These are phyloP conservation scores for Pterostichus madidus DNA, from an alignment of 2,888 invertebrate genomes.

Conservation along the genomic window DNA sequence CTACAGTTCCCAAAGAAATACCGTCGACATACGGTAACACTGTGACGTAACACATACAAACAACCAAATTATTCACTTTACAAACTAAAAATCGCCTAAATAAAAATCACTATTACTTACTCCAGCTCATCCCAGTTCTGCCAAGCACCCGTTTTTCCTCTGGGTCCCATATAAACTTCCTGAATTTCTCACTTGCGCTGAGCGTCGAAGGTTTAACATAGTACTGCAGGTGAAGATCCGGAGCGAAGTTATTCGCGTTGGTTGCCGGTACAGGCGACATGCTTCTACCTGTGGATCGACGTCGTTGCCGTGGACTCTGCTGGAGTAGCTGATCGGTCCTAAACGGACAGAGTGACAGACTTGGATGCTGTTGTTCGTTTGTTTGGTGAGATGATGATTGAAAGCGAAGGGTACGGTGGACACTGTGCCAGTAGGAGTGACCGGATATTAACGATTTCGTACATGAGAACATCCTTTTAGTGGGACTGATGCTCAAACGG, in stretches of 20 bases:
- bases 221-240: slow-evolving; percentile 78
- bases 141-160: slow-evolving; percentile 87
- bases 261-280: slow-evolving; percentile 48
- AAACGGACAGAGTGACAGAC: slow-evolving; percentile 38
- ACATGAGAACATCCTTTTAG: slow-evolving; percentile 78
- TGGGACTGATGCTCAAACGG: slow-evolving; percentile 45
- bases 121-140: slow-evolving; percentile 89
- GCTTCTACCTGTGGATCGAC: neutral
- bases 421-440: slow-evolving; percentile 70
- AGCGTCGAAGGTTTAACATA: slow-evolving; percentile 81
- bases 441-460: slow-evolving; percentile 79
- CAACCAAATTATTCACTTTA: slow-evolving; percentile 22
- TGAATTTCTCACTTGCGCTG: slow-evolving; percentile 80
- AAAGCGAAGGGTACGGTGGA: slow-evolving; percentile 68
- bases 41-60: slow-evolving; percentile 26
- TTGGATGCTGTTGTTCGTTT: slow-evolving; percentile 68
- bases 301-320: neutral
- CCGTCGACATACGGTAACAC: neutral
- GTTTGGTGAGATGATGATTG: slow-evolving; percentile 68
- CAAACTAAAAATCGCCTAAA: neutral
- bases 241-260: slow-evolving; percentile 61
- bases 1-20: too few species aligned
- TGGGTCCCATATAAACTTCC: slow-evolving; percentile 87
- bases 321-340: slow-evolving; percentile 18
- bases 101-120: slow-evolving; percentile 80